Percentiles rank a stretch among this genome's conserved stretches.
Evolutionary conservation across 2,888 invertebrate genomes (phyloP).

Genomic region (Ormyrus rosae): DNA sequence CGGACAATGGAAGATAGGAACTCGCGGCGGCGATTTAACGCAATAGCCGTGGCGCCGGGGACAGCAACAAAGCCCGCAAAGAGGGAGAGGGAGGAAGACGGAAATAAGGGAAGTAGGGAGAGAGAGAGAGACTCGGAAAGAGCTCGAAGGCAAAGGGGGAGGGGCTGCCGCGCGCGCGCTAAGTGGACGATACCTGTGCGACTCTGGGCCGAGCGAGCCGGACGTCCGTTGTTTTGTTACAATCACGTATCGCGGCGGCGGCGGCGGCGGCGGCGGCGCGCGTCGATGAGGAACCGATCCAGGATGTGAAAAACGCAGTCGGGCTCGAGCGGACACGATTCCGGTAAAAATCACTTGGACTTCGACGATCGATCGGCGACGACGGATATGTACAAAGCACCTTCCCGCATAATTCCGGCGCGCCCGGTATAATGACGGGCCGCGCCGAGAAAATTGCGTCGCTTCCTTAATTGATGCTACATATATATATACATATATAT

Average conservation of each 20-base stretch:
- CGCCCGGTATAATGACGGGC: not conserved
- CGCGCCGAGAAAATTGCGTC: not conserved
- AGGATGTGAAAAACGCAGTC: conserved; percentile 70
- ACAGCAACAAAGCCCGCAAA: conserved; percentile 18
- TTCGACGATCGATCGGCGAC: conserved; percentile 14
- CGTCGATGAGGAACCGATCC: conserved; percentile 65
- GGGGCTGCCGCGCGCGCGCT: conserved; percentile 58
- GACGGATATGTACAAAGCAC: not conserved
- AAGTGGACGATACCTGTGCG: conserved; percentile 75
- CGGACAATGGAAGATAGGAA: conserved; percentile 50
- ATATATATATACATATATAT: not conserved
- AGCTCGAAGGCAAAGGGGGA: conserved; percentile 42
- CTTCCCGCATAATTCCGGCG: conserved; percentile 13
- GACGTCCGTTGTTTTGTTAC: conserved; percentile 76
- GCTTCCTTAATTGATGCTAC: conserved; percentile 37
- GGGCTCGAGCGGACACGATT: conserved; percentile 67
- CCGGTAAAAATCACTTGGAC: conserved; percentile 13
- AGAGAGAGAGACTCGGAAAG: conserved; percentile 52
- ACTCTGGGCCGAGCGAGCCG: conserved; percentile 69
- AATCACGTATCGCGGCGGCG: conserved; percentile 69
- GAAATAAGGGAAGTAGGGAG: conserved; percentile 16
- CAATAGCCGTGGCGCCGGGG: conserved; percentile 31
- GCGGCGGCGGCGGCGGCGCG: conserved; percentile 28
- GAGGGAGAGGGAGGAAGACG: conserved; percentile 51
- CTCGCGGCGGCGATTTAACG: conserved; percentile 35